Conservation (phyloP, 2,888 invertebrate genomes). For the Entomobrya proxima region DNA sequence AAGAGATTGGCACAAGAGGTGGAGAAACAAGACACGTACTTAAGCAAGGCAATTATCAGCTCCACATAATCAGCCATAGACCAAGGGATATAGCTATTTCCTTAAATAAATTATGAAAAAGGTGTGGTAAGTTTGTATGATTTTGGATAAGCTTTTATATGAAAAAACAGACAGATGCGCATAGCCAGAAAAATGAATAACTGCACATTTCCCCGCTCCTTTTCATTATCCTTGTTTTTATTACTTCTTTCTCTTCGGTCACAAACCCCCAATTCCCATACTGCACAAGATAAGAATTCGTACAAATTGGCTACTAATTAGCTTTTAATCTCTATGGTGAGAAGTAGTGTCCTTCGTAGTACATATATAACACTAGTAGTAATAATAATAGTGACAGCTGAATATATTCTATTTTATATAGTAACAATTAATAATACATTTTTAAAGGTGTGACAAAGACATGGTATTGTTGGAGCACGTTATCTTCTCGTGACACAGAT, state of each 20-base stretch:
- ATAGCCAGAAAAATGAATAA: not conserved
- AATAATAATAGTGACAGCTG: no score
- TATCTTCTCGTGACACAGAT: not conserved
- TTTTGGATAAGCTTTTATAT: not conserved
- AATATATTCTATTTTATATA: not conserved
- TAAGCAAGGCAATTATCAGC: no score
- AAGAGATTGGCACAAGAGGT: no score
- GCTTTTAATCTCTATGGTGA: not conserved
- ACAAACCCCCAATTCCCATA: not conserved
- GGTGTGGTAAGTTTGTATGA: not conserved
- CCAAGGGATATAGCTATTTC: not conserved
- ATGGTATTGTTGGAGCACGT: not conserved
- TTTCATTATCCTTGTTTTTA: not conserved
- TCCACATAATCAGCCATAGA: no score
- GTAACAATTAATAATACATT: no score
- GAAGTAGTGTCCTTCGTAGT: not conserved
- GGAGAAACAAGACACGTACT: no score
- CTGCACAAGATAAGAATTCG: conserved; percentile 31
- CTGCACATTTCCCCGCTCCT: not conserved
- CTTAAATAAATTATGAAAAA: conserved; percentile 18
- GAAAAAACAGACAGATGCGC: not conserved
- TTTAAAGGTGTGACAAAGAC: not conserved
- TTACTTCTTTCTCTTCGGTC: not conserved
- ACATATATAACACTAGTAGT: not conserved
- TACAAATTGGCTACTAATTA: conserved; percentile 38